A percentile compares a stretch with the other conserved stretches of the same genome.
Conservation (phyloP, 2,797 vertebrate genomes). For the Syndactyla subalaris region DNA sequence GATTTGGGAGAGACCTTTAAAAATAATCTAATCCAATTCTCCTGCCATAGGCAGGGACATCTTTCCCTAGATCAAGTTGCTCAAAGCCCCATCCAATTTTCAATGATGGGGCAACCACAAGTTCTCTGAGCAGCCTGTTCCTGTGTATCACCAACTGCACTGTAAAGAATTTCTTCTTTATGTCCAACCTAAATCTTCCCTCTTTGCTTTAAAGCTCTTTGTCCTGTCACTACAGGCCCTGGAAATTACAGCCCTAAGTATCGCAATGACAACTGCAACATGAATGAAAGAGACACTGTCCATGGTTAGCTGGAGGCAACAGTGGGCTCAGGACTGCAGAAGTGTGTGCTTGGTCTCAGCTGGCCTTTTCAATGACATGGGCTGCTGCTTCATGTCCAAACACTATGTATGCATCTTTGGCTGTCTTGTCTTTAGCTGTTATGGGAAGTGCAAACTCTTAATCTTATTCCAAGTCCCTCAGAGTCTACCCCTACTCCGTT, state of each 20-base stretch:
- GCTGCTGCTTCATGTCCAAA: background rate
- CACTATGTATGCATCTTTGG: background rate
- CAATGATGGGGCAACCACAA: accelerated
- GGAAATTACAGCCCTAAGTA: background rate
- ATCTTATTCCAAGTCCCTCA: background rate
- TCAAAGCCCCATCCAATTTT: background rate
- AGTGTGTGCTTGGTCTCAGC: background rate
- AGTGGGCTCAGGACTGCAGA: background rate
- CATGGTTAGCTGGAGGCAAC: background rate
- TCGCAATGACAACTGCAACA: background rate
- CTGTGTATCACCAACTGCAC: background rate
- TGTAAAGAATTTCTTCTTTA: background rate
- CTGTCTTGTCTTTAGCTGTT: background rate
- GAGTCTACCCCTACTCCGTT: background rate
- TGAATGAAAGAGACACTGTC: background rate
- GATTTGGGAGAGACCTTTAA: background rate
- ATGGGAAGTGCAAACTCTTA: background rate
- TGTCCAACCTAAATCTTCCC: background rate
- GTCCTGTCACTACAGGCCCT: background rate
- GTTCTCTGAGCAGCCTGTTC: background rate
- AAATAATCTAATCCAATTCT: background rate
- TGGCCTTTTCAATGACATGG: background rate
- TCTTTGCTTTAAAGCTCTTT: background rate
- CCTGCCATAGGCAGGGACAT: background rate
- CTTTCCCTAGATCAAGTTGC: background rate